Conservation (phyloP, 1,140 invertebrate species). For the Dreissena polymorpha region DNA sequence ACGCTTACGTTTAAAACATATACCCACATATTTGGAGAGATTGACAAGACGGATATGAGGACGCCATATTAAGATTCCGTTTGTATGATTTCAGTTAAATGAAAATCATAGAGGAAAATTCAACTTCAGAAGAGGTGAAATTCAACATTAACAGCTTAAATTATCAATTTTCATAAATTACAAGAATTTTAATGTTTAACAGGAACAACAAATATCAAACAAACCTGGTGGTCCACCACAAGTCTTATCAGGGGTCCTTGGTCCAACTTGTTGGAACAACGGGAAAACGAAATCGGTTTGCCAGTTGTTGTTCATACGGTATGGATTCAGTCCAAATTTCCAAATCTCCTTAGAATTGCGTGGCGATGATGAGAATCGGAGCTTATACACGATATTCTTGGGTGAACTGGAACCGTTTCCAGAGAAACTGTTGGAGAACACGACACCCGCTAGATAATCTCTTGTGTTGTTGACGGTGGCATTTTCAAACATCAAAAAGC, state of each 20-base stretch:
- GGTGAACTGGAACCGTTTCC: slow-evolving; percentile 49
- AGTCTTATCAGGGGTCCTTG: slow-evolving; percentile 80
- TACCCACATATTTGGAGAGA: too few relatives aligned
- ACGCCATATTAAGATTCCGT: too few relatives aligned
- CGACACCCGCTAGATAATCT: slow-evolving; percentile 76
- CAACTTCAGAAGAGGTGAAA: too few relatives aligned
- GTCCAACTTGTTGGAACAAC: slow-evolving; percentile 85
- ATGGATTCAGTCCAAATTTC: slow-evolving; percentile 71
- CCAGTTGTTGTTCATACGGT: slow-evolving; percentile 82
- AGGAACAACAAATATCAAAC: too few relatives aligned
- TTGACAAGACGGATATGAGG: too few relatives aligned
- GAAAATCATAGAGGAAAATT: too few relatives aligned
- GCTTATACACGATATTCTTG: slow-evolving; percentile 79
- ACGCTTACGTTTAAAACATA: too few relatives aligned
- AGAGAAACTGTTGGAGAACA: slow-evolving; percentile 70
- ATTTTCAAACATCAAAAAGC: slow-evolving; percentile 72
- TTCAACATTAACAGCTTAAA: too few relatives aligned
- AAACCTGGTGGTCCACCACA: slow-evolving; percentile 84
- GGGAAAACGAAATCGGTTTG: slow-evolving; percentile 85
- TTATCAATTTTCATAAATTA: too few relatives aligned
- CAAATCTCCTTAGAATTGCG: slow-evolving; percentile 75
- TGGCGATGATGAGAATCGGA: slow-evolving; percentile 84
- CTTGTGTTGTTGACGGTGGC: slow-evolving; percentile 64
- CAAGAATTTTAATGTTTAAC: too few relatives aligned
- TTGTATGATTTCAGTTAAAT: too few relatives aligned